These are phyloP conservation scores for Bombyx huttoni DNA, from an alignment of 2,888 invertebrate species.

Conservation along the genomic window DNA sequence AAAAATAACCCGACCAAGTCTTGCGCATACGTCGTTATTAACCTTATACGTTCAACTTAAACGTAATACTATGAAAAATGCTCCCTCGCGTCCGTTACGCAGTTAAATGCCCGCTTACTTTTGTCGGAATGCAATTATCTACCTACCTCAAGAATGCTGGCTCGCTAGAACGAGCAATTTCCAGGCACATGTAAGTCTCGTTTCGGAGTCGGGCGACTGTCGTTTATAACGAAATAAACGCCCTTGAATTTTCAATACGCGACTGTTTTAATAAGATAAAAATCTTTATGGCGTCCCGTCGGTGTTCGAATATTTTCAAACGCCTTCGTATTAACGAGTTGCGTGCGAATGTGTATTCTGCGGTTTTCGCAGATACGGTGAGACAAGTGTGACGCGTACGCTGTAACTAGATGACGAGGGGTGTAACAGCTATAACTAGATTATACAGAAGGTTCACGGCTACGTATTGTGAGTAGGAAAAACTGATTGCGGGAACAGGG, in stretches of 20 bases:
- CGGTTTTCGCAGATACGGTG: conserved; percentile 42
- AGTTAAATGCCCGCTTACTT: conserved; percentile 17
- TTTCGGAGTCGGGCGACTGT: conserved; percentile 10
- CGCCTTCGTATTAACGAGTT: conserved; percentile 29
- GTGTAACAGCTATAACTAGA: conserved; percentile 28
- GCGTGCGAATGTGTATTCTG: conserved; percentile 48
- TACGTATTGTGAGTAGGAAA: conserved; percentile 46
- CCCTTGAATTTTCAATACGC: conserved; percentile 26
- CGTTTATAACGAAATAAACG: conserved; percentile 17
- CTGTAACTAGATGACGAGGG: conserved; percentile 24
- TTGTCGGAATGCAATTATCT: conserved; percentile 35
- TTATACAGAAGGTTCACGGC: conserved; percentile 36
- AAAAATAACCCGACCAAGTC: conserved; percentile 65
- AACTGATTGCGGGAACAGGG: conserved; percentile 56
- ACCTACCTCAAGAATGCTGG: conserved; percentile 28
- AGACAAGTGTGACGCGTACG: conserved; percentile 20
- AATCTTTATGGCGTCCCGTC: conserved; percentile 21
- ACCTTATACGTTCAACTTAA: conserved; percentile 56
- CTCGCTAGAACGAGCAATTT: conserved; percentile 23
- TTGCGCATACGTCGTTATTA: conserved; percentile 58
- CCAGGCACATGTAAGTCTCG: conserved; percentile 18
- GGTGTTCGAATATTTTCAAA: conserved; percentile 18
- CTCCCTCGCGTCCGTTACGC: conserved; percentile 14
- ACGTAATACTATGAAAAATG: conserved; percentile 28
- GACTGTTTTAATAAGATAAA: conserved; percentile 18